phyloP scores from a whole-genome alignment of 2,888 invertebrate species.

The Camptogramma bilineatum region DNA sequence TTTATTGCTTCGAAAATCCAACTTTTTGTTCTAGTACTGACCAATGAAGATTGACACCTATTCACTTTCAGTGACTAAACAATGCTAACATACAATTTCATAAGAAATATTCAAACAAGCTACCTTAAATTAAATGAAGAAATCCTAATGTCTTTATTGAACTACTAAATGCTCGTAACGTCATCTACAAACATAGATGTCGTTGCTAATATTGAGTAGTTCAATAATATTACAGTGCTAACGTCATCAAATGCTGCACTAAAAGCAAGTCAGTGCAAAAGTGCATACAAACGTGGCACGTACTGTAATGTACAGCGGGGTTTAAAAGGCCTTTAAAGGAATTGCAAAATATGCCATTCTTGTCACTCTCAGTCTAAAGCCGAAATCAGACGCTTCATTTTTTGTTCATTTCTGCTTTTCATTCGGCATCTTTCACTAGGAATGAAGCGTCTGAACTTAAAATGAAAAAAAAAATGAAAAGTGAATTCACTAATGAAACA shows the following conservation, averaged over 20 bases:
- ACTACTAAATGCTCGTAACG: conserved; percentile 12
- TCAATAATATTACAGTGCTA: conserved; percentile 16
- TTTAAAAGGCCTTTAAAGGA: no score
- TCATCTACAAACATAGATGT: conserved; percentile 13
- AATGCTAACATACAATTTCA: not conserved
- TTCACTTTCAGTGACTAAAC: conserved; percentile 16
- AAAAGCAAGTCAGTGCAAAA: not conserved
- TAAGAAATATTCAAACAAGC: not conserved
- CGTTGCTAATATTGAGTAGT: conserved; percentile 4
- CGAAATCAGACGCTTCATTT: no score
- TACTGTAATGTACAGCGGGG: no score
- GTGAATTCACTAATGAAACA: no score
- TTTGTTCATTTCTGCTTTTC: no score
- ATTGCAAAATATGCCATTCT: no score
- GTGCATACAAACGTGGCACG: conserved; percentile 11
- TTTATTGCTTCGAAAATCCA: no score
- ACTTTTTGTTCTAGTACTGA: not conserved
- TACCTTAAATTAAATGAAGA: conserved; percentile 13
- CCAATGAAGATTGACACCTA: conserved; percentile 1
- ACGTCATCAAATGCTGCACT: not conserved
- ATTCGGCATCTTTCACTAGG: no score
- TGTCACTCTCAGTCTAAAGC: no score
- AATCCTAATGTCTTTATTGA: not conserved
- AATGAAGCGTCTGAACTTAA: no score
- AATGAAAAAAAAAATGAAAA: no score